Base-by-base conservation (phyloP, 1,140 invertebrate species). In the Saccostrea cuccullata region DNA sequence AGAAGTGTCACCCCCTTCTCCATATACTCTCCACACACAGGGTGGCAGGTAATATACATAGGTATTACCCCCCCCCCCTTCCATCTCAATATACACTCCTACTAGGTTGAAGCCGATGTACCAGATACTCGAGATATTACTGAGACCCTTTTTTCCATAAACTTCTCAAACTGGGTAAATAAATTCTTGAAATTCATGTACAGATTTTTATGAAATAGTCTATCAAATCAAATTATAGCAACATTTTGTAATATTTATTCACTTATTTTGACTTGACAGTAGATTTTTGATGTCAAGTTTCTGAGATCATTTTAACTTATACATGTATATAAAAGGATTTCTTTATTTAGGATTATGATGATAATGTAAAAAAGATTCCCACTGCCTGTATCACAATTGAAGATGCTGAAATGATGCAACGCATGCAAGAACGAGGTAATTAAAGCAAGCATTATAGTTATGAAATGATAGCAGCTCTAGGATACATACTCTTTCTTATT, bases 311-410 rank as follows among this genome's bases (percentile, higher is more conserved):
- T 2, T 47, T 47, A 47, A 47, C 30, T 36, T 36, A 36, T 36
- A 36, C 30, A 36, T 36, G 30, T 47, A 47, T 47, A 47, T 47
- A 47, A 47, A 47, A 47, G 47, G 47, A 47, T 47, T 47, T 47
- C 47, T 47, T 2, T 47, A 9, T 86, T 26, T 96, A 97, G 95
- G 90, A 90, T 17, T 97, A 97, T 91, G 92, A 82, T 47, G 55
- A 88, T 40, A 96, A 96, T 91, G 95, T 96, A 3, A 96, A 94
- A 23, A 96, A 96, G 94, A 98, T 98, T 90, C 97, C 98, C 15
- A 96, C 96, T 13, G 97, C 97, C 56, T 97, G 96, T 89, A 97
- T 98, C 58, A 97, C 97, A 0, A 94, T 97, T 11, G 97, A 98
- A 95, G 97, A 98, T 95, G 97, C 97, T 8, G 96, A 96, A 92